These are phyloP conservation scores for Cactoblastis cactorum DNA, from an alignment of 2,888 invertebrate species.

Conservation along the genomic window DNA sequence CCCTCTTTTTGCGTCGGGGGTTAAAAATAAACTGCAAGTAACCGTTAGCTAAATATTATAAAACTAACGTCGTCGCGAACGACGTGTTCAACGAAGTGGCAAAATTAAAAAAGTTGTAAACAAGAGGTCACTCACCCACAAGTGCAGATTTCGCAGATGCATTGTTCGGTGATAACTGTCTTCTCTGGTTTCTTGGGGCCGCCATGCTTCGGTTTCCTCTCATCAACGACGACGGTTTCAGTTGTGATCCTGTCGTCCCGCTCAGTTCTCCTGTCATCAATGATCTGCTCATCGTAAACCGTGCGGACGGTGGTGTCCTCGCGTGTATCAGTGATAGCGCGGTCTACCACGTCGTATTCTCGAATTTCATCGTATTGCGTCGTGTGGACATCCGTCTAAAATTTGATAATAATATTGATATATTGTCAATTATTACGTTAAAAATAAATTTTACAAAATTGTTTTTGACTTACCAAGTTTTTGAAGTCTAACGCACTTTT, in stretches of 20 bases:
- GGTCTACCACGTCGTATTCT: constrained; percentile 75
- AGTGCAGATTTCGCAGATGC: constrained; percentile 94
- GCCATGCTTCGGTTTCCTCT: constrained; percentile 57
- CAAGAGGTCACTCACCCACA: constrained; percentile 86
- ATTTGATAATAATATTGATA: constrained; percentile 17
- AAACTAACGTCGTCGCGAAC: neutral
- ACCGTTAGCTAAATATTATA: no score
- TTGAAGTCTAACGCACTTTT: constrained; percentile 74
- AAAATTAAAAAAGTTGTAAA: neutral
- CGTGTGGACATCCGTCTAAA: constrained; percentile 73
- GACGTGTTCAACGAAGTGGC: no score
- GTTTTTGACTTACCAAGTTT: constrained; percentile 64
- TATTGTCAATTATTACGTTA: neutral
- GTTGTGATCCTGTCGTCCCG: constrained; percentile 65
- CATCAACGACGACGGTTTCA: constrained; percentile 57
- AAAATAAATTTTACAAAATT: constrained; percentile 9
- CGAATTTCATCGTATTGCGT: constrained; percentile 62
- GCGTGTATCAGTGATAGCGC: constrained; percentile 67
- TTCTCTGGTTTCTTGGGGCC: constrained; percentile 70
- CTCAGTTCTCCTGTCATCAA: constrained; percentile 66
- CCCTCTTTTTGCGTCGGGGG: no score
- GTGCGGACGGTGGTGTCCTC: constrained; percentile 66
- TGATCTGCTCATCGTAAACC: constrained; percentile 67
- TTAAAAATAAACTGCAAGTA: no score
- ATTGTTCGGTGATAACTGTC: constrained; percentile 83